Evolutionary conservation across 2,888 invertebrate species (phyloP), one percentile per base, ranked within the genome.

Genomic region (Dysmachus trigonus): DNA sequence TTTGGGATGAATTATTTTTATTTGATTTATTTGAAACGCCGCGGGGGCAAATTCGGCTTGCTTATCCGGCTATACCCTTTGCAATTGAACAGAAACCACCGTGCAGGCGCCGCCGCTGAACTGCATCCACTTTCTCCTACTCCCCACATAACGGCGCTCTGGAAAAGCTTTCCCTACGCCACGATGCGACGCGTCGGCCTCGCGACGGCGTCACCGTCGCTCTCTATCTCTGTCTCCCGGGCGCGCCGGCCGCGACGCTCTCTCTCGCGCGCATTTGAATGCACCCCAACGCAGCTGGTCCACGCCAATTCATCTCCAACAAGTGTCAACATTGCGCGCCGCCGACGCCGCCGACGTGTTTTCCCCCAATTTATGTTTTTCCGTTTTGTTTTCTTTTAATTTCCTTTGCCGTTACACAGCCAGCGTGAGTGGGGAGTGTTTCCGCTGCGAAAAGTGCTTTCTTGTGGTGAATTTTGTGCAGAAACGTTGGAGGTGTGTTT

Each of bases 161-260:
- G 18, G 18, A 38, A 76, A 7, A 76, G 38, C 35, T 38, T 13
- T 38, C 2, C 3, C 10, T 38, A n/a, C 77, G 77, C 30, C 77
- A 27, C 47, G 77, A 47, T 77, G 77, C 77, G 30, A 77, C 47
- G 41, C 77, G 77, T 77, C 77, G 77, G 77, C 77, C 77, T 77
- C 77, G 77, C 77, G 77, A 77, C 77, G 77, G 27, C 77, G 73
- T 73, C 73, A 33, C 73, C 73, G 73, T 73, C 73, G 10, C 30
- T 8, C n/a, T 13, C 33, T 15, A 13, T 31, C 31, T 27, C 22
- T 38, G n/a, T 62, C 62, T 22, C 27, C 22, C 62, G 2, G 1
- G 3, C 62, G 1, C 10, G 27, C 3, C 22, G 22, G 0, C 7
- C 62, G 62, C 62, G 27, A 18, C 47, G 22, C 27, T 51, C 41